A percentile compares a stretch with the other conserved stretches of the same genome.
Evolutionary conservation across 2,888 invertebrate genomes (phyloP).

Genomic region (Drosophila affinis): DNA sequence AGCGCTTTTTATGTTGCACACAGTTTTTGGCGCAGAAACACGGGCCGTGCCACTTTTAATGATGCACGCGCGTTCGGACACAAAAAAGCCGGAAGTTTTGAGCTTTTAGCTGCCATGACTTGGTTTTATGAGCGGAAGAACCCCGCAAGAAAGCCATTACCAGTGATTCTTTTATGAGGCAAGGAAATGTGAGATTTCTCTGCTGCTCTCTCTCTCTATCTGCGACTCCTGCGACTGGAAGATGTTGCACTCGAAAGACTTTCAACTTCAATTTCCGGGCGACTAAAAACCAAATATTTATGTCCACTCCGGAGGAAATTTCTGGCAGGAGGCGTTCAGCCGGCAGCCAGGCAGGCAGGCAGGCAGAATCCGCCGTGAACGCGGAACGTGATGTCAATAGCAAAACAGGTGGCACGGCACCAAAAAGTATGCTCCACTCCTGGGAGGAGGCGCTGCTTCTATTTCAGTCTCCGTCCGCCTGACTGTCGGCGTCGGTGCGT

Average conservation of each 20-base stretch:
- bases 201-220: not conserved
- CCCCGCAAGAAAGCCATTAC: conserved; percentile 41
- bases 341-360: conserved; percentile 10
- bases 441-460: conserved; percentile 7
- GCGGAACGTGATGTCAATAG: conserved; percentile 73
- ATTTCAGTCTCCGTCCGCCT: conserved; percentile 23
- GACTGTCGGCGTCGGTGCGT: conserved; percentile 24
- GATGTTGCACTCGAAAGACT: conserved; percentile 40
- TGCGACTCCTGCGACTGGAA: conserved; percentile 10
- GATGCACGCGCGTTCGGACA: conserved; percentile 61
- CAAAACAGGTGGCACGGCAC: conserved; percentile 63
- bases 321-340: conserved; percentile 37
- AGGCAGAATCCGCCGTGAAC: conserved; percentile 37
- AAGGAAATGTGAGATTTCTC: conserved; percentile 70
- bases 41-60: conserved; percentile 66
- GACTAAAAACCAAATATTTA: conserved; percentile 69
- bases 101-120: conserved; percentile 73
- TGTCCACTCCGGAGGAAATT: conserved; percentile 56
- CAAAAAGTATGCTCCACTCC: conserved; percentile 53
- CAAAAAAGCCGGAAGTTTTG: conserved; percentile 74
- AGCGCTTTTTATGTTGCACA: conserved; percentile 64
- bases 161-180: conserved; percentile 66
- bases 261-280: conserved; percentile 69
- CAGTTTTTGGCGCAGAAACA: conserved; percentile 31
- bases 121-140: conserved; percentile 43